Conservation (phyloP, 2,797 vertebrate species). For the Kryptopterus vitreolus region DNA sequence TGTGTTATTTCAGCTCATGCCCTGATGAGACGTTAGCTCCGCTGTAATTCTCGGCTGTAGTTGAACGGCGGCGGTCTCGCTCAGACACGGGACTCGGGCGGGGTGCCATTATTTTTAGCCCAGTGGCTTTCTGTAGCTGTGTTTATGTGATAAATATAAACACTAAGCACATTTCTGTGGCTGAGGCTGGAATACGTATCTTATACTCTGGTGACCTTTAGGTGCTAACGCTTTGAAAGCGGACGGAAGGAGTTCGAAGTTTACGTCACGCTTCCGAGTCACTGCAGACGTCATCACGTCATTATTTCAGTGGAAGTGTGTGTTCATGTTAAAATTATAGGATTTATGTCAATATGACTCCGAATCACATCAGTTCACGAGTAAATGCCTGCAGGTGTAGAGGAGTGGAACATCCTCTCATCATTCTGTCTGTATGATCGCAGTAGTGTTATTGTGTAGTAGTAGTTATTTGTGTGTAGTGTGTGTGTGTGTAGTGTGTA, state of each 20-base stretch:
- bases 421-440: too few relatives aligned
- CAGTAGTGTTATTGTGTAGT: too few relatives aligned
- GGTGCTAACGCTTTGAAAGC: not conserved
- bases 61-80: constrained; percentile 4
- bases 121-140: not conserved
- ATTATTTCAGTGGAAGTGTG: not conserved
- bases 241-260: not conserved
- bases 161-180: constrained; percentile 8
- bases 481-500: too few relatives aligned
- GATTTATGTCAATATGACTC: not conserved
- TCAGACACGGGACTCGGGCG: not conserved
- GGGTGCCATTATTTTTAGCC: constrained; percentile 15
- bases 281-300: not conserved
- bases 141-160: constrained; percentile 12
- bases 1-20: constrained; percentile 22
- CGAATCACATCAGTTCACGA: not conserved
- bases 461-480: too few relatives aligned
- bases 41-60: constrained; percentile 47
- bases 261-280: too few relatives aligned
- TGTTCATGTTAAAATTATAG: too few relatives aligned
- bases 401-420: too few relatives aligned
- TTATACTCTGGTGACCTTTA: not conserved
- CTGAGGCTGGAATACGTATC: not conserved
- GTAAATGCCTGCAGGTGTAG: not conserved
- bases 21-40: constrained; percentile 31